phyloP scores from a whole-genome alignment of 2,888 invertebrate species.

The Clitarchus hookeri region DNA sequence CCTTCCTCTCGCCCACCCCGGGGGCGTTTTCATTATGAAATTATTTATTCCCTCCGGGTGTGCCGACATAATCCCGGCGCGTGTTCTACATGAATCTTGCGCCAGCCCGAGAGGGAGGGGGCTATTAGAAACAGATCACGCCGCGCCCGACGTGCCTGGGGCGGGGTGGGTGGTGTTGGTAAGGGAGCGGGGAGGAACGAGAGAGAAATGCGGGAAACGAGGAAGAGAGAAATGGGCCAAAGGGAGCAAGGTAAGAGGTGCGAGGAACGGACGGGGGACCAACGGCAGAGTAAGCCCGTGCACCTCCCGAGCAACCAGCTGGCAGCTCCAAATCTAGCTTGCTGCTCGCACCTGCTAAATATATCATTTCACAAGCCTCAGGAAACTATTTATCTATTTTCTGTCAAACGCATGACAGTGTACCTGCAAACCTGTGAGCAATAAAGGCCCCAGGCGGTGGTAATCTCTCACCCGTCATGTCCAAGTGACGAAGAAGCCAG shows the following conservation, averaged over 20 bases:
- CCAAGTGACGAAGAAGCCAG: too few relatives aligned
- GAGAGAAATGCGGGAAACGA: not conserved
- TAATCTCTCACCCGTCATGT: too few relatives aligned
- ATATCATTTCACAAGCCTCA: too few relatives aligned
- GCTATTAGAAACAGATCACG: constrained; percentile 14
- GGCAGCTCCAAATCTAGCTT: too few relatives aligned
- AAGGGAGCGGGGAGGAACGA: not conserved
- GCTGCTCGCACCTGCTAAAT: too few relatives aligned
- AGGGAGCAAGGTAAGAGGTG: not conserved
- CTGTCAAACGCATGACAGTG: too few relatives aligned
- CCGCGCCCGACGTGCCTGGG: not conserved
- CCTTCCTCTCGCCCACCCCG: not conserved
- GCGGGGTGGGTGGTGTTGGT: not conserved
- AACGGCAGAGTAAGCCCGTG: not conserved
- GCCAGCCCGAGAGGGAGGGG: not conserved
- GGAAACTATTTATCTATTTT: too few relatives aligned
- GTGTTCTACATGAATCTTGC: constrained; percentile 14
- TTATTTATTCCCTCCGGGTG: not conserved
- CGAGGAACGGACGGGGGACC: not conserved
- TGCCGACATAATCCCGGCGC: not conserved
- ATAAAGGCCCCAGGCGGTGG: too few relatives aligned
- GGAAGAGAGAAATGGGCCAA: not conserved
- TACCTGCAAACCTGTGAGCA: too few relatives aligned
- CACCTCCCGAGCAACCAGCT: too few relatives aligned
- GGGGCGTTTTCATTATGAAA: not conserved